Evolutionary conservation across 2,113 vertebrate species (phyloP), one percentile per base, ranked within the genome.

Genomic region (Tetraodon nigroviridis): DNA sequence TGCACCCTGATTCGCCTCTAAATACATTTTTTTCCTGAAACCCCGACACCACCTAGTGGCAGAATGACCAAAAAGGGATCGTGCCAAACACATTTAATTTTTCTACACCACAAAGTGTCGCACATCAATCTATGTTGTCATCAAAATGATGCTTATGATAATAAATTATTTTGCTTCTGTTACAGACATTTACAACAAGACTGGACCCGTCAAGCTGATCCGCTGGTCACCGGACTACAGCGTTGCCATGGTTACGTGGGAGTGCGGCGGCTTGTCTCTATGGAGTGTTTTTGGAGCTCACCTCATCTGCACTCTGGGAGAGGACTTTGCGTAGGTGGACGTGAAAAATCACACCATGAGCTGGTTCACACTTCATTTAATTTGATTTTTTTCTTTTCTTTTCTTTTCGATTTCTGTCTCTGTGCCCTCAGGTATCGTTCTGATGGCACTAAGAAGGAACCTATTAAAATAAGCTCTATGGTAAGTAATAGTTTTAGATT

Each of bases 241-340:
- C 54, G 96, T 96, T 71, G 92, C 88, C 71, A 94, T 94, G 90
- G 95, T 98, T 75, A 98, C 96, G 0, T 99, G 97, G 97, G 94
- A 96, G 61, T 92, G 84, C 69, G 97, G 97, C 17, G 95, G 97
- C 57, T 88, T 99, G 18, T 99, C 97, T 11, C 82, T 98, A 51
- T 99, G 97, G 96, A 99, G 97, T 58, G 97, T 98, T 63, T 99
- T 99, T 80, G 97, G 97, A 73, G 96, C 97, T 80, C 97, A 98
- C 63, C 93, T 99, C 73, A 94, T 99, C 82, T 99, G 97, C 88
- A 98, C 97, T 37, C 90, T 99, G 60, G 95, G 94, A 83, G 97
- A 95, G 81, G 97, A 98, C 82, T 99, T 98, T 89, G 92, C 92
- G 96, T 99, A 73, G 91, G 96, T 93, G 73, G 21, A 68, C 41